phyloP scores from a whole-genome alignment of 2,888 invertebrate species.

The Drosophila affinis region DNA sequence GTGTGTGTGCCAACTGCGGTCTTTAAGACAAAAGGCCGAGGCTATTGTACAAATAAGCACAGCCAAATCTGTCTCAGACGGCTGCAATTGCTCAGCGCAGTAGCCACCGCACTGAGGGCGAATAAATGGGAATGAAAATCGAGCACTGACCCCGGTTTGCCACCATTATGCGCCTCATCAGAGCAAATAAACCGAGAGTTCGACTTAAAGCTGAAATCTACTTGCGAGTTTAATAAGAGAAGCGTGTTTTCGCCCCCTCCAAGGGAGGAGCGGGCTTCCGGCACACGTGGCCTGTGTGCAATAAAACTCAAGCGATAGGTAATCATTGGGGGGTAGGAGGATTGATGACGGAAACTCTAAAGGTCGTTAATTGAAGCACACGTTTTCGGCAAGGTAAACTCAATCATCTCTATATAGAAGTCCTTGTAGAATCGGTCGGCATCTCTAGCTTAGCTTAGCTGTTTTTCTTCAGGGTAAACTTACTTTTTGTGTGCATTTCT shows the following conservation, averaged over 20 bases:
- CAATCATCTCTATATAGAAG: not conserved
- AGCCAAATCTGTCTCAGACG: slow-evolving; percentile 62
- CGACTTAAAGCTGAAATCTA: slow-evolving; percentile 19
- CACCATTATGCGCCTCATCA: slow-evolving; percentile 21
- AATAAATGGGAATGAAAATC: slow-evolving; percentile 31
- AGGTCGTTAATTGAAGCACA: slow-evolving; percentile 43
- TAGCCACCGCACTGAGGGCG: not conserved
- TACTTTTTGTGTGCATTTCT: not conserved
- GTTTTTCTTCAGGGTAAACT: not conserved
- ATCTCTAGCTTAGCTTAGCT: too few species aligned
- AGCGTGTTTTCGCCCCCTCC: not conserved
- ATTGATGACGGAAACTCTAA: slow-evolving; percentile 58
- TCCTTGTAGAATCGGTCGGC: not conserved
- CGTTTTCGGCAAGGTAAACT: not conserved
- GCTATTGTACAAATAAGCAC: slow-evolving; percentile 55
- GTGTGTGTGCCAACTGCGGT: slow-evolving; percentile 31
- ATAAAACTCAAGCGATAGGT: slow-evolving; percentile 57
- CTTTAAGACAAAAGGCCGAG: slow-evolving; percentile 46
- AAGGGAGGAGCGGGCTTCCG: slow-evolving; percentile 36
- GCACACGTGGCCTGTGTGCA: slow-evolving; percentile 63
- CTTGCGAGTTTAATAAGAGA: slow-evolving; percentile 38
- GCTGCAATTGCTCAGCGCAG: slow-evolving; percentile 45
- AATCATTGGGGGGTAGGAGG: slow-evolving; percentile 30
- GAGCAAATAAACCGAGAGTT: slow-evolving; percentile 27
- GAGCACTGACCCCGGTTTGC: slow-evolving; percentile 47